Base-by-base conservation (phyloP, 64 coral and sea anemone species). In the Catalaphyllia jardinei region DNA sequence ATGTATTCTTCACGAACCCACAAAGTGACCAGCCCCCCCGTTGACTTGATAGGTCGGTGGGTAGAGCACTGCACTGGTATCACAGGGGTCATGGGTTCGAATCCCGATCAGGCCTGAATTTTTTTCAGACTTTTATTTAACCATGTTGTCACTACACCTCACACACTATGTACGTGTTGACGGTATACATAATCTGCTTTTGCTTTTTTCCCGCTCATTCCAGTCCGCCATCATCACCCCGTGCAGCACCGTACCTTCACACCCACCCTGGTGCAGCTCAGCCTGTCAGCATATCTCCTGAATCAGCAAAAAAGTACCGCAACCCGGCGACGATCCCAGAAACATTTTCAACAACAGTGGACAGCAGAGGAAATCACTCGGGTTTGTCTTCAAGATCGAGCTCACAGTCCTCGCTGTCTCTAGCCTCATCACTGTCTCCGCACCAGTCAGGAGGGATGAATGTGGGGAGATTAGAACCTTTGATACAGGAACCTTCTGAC, bases 371-470 rank as follows among this genome's bases (percentile, higher is more conserved):
- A 10, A 87, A 42, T 38, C 27, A 57, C 27, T 92, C 90, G 0
- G 30, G 64, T 11, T 77, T 31, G 25, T 79, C 75, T 12, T 79
- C 90, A 72, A 73, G 46, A 22, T 87, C 83, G 29, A 92, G 83
- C 46, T 92, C 90, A n/a, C 89, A 91, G 73, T 91, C 89, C 0
- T 92, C 90, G 12, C 46, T 87, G 18, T 92, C 90, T 30, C 35
- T 79, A 69, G 90, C 72, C 24, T 91, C 90, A 27, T 62, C 81
- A 46, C 39, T 60, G 2, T 73, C 89, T 13, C 78, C 89, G 27
- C 79, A 91, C 14, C 73, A 74, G 55, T 79, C 27, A 14, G 54
- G 62, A 35, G 35, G 31, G 29, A 31, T 92, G 13, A 92, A 92
- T 73, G 82, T 92, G 14, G 90, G 90, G 0, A 83, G 81, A 38